Conservation (phyloP, 2,113 vertebrate genomes). For the Bothrops jararaca region DNA sequence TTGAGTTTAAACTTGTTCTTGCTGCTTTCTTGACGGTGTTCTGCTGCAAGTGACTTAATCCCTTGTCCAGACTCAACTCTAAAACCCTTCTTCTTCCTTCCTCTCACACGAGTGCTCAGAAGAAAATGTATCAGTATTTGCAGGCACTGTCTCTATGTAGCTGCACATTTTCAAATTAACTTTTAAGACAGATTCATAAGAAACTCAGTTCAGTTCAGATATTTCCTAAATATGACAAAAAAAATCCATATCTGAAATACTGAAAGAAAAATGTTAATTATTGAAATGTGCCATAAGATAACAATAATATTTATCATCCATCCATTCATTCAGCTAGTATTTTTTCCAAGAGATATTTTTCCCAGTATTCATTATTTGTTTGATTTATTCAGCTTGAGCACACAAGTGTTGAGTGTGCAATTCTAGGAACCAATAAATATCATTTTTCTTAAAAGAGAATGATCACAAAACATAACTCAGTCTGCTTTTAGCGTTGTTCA, state of each 20-base stretch:
- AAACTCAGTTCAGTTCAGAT: background rate
- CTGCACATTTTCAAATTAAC: background rate
- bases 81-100: background rate
- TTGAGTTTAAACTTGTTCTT: background rate
- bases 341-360: background rate
- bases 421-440: background rate
- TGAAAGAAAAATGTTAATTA: background rate
- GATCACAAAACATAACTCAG: background rate
- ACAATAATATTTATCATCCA: background rate
- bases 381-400: background rate
- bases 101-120: background rate
- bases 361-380: background rate
- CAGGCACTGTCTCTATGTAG: background rate
- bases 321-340: background rate
- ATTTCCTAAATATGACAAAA: background rate
- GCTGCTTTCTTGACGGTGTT: background rate
- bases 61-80: background rate
- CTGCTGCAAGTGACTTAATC: background rate
- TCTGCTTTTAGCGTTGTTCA: background rate
- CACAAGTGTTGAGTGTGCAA: background rate
- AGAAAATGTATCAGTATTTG: background rate
- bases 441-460: background rate
- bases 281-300: background rate
- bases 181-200: background rate
- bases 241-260: background rate